Percentiles rank a stretch among this genome's conserved stretches.
Conservation (phyloP, 2,888 invertebrate species). For the Synergus japonicus region DNA sequence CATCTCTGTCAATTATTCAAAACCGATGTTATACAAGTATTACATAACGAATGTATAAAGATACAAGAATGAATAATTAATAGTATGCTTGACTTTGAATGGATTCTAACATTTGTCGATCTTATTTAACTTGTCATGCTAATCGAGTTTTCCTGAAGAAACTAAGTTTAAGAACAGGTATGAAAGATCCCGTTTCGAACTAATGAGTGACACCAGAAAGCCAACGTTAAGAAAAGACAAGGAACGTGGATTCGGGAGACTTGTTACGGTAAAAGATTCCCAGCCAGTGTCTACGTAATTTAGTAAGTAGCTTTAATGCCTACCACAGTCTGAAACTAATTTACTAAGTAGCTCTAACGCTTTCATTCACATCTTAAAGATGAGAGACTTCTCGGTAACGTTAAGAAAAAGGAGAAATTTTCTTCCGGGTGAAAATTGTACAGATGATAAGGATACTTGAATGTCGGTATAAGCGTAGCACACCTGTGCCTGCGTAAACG, state of each 20-base stretch:
- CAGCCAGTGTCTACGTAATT: constrained; percentile 27
- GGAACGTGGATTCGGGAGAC: constrained; percentile 30
- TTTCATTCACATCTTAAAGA: constrained; percentile 35
- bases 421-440: constrained; percentile 29
- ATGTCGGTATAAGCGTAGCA: constrained; percentile 17
- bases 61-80: not conserved
- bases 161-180: constrained; percentile 15
- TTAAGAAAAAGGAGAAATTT: not conserved
- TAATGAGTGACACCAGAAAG: constrained; percentile 27
- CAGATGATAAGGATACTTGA: constrained; percentile 30
- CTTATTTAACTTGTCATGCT: not conserved
- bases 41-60: no score
- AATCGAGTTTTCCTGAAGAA: constrained; percentile 33
- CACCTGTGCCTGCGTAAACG: constrained; percentile 29
- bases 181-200: constrained; percentile 21
- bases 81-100: not conserved
- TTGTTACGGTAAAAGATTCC: constrained; percentile 38
- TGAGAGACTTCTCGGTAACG: not conserved
- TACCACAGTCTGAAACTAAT: constrained; percentile 31
- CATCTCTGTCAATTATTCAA: not conserved
- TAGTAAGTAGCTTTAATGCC: constrained; percentile 38
- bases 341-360: constrained; percentile 34
- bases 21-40: not conserved
- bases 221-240: constrained; percentile 31
- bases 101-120: not conserved